phyloP scores from a whole-genome alignment of 2,797 vertebrate genomes.

The Pantherophis vulpinus region DNA sequence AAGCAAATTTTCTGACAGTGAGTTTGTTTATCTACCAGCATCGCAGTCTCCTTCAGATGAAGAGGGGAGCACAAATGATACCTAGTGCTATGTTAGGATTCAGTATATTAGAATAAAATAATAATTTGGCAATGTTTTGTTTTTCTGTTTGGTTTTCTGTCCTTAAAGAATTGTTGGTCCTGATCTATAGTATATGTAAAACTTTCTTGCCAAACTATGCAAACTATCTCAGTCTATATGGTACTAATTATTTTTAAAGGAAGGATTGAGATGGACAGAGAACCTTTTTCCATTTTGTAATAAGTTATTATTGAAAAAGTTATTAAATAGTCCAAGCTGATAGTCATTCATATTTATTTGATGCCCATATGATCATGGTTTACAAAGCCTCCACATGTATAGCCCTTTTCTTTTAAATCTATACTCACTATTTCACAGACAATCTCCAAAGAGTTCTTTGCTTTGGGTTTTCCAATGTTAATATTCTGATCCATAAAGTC shows the following conservation, averaged over 20 bases:
- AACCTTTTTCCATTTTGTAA: background rate
- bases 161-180: too few species aligned
- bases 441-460: background rate
- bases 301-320: background rate
- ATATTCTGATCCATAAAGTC: background rate
- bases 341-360: background rate
- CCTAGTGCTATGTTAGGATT: background rate
- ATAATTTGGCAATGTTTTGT: background rate
- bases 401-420: background rate
- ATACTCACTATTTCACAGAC: background rate
- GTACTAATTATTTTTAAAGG: background rate
- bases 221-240: background rate
- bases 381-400: background rate
- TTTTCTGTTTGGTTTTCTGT: background rate
- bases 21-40: conserved; percentile 42
- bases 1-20: conserved; percentile 36
- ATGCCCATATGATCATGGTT: background rate
- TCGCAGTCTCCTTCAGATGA: background rate
- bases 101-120: background rate
- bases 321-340: background rate
- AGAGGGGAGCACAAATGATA: background rate
- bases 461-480: background rate
- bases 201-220: background rate
- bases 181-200: background rate
- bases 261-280: background rate